phyloP scores from a whole-genome alignment of 2,797 vertebrate genomes.

The Semotilus atromaculatus region DNA sequence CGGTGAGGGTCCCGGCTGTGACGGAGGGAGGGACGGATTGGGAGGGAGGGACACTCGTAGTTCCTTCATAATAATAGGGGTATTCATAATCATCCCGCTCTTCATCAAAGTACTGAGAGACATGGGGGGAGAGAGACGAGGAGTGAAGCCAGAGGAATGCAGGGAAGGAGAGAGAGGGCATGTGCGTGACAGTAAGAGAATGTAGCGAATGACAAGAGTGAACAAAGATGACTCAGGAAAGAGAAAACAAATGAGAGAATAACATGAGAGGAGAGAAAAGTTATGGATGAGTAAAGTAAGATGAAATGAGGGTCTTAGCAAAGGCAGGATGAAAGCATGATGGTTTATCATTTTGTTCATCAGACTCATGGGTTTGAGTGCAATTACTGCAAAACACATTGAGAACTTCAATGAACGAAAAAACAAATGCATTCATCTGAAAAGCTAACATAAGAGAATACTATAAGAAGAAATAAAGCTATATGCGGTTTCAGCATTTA shows the following conservation, averaged over 20 bases:
- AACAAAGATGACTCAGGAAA: background rate
- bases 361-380: conserved; percentile 34
- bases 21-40: conserved; percentile 62
- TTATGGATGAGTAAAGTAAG: background rate
- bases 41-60: conserved; percentile 67
- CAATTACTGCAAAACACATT: conserved; percentile 29
- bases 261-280: conserved; percentile 1
- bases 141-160: conserved; percentile 53
- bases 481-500: background rate
- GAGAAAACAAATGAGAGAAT: conserved; percentile 12
- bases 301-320: conserved; percentile 7
- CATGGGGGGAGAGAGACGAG: conserved; percentile 53
- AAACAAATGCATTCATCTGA: conserved; percentile 1
- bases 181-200: conserved; percentile 31
- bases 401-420: conserved; percentile 62
- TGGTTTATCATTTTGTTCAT: conserved; percentile 25
- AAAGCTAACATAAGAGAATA: background rate
- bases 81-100: conserved; percentile 79
- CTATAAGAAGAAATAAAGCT: background rate
- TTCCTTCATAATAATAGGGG: conserved; percentile 78
- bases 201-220: background rate
- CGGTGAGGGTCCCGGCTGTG: conserved; percentile 60
- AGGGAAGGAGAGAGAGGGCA: conserved; percentile 42
- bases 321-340: conserved; percentile 41
- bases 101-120: conserved; percentile 81